Percentiles rank a stretch among this genome's conserved stretches.
Conservation (phyloP, 2,113 vertebrate genomes). For the Caranx melampygus region DNA sequence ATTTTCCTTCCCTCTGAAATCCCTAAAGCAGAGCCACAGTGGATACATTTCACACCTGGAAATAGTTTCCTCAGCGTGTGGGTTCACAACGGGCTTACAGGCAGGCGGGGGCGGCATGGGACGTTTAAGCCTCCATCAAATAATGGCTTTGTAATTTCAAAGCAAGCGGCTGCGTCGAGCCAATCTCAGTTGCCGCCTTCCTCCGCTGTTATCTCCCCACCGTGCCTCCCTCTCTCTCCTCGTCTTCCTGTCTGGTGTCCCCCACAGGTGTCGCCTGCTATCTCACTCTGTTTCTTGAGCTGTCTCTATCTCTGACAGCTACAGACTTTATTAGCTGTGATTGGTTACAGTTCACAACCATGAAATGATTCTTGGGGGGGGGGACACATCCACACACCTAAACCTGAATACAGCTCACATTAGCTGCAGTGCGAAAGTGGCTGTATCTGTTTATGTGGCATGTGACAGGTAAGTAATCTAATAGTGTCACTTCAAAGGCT, state of each 20-base stretch:
- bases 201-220: constrained; percentile 54
- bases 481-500: constrained; percentile 26
- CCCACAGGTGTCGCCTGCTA: neutral
- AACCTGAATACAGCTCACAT: constrained; percentile 28
- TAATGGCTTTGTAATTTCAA: constrained; percentile 71
- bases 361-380: constrained; percentile 65
- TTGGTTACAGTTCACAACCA: constrained; percentile 75
- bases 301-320: constrained; percentile 60
- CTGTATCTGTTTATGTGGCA: constrained; percentile 28
- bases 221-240: constrained; percentile 28
- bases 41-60: constrained; percentile 78
- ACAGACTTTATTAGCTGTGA: constrained; percentile 74
- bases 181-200: constrained; percentile 44
- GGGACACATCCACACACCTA: neutral
- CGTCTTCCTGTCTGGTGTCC: constrained; percentile 36
- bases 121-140: constrained; percentile 70
- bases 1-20: constrained; percentile 59
- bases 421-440: constrained; percentile 26
- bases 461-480: constrained; percentile 36
- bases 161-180: constrained; percentile 54
- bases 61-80: constrained; percentile 61
- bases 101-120: constrained; percentile 29
- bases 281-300: constrained; percentile 18
- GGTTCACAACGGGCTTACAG: constrained; percentile 49
- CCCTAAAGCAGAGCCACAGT: constrained; percentile 48